phyloP scores from a whole-genome alignment of 2,113 vertebrate species.

The Gymnarchus niloticus region DNA sequence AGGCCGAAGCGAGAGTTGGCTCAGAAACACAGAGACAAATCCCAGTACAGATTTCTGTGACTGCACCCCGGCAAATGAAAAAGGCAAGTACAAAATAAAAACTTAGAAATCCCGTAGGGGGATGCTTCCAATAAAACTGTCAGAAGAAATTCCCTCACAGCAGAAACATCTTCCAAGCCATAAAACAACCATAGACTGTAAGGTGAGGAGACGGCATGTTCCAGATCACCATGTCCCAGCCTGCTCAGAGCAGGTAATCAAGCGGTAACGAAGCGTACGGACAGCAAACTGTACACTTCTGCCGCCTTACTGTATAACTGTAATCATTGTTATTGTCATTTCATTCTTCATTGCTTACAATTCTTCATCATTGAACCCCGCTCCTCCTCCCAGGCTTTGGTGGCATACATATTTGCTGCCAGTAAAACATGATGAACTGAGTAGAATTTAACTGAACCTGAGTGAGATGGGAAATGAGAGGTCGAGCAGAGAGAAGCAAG shows the following conservation, averaged over 20 bases:
- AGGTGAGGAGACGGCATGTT: background rate
- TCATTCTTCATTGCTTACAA: conserved; percentile 6
- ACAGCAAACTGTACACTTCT: background rate
- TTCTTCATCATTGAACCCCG: background rate
- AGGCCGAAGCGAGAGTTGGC: background rate
- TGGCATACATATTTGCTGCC: background rate
- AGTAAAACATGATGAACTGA: background rate
- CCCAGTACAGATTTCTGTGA: background rate
- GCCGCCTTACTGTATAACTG: background rate
- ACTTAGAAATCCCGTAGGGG: too few relatives aligned
- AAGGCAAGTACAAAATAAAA: background rate
- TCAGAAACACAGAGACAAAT: background rate
- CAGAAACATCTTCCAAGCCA: background rate
- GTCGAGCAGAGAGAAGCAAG: background rate
- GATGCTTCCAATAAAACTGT: background rate
- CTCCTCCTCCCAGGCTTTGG: background rate
- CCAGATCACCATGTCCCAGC: background rate
- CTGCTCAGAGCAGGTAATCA: background rate
- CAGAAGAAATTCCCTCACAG: background rate
- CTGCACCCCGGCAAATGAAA: background rate
- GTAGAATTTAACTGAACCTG: background rate
- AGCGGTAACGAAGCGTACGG: background rate
- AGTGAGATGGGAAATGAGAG: background rate
- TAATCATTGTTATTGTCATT: background rate
- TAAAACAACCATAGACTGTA: background rate